phyloP scores from a whole-genome alignment of 2,888 invertebrate species.

The Prenolepis imparis region DNA sequence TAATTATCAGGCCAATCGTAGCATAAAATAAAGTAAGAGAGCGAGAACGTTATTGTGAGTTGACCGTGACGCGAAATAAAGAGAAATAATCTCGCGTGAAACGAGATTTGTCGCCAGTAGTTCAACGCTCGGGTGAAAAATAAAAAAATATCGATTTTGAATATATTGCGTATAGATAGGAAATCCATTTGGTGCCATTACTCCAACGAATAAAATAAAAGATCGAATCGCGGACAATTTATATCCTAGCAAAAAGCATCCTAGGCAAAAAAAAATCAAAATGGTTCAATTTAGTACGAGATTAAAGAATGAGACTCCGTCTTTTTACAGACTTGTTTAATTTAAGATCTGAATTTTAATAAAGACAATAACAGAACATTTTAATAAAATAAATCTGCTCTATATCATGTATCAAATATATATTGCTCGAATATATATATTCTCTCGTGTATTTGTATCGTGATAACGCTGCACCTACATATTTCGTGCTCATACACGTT shows the following conservation, averaged over 20 bases:
- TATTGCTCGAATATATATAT: not conserved
- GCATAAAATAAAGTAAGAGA: not conserved
- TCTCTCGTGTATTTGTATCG: not conserved
- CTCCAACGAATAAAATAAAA: constrained; percentile 17
- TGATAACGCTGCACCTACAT: not conserved
- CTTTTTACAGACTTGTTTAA: not conserved
- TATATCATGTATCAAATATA: not conserved
- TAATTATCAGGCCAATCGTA: constrained; percentile 20
- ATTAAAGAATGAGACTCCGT: not conserved
- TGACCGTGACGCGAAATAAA: not conserved
- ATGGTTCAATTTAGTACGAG: not conserved
- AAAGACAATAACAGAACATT: not conserved
- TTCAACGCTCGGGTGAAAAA: constrained; percentile 15
- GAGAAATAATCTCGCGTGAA: constrained; percentile 20
- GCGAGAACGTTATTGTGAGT: not conserved
- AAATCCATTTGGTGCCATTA: constrained; percentile 1
- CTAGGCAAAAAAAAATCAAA: not conserved
- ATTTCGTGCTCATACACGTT: constrained; percentile 3
- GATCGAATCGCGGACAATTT: constrained; percentile 40
- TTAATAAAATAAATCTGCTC: not conserved
- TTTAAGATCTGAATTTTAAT: not conserved
- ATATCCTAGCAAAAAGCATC: not conserved
- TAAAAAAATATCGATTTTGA: constrained; percentile 22
- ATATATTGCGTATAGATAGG: not conserved
- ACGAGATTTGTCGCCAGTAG: constrained; percentile 23